Percentiles rank a stretch among this genome's conserved stretches.
Conservation (phyloP, 2,888 invertebrate genomes). For the Cepaea hortensis region DNA sequence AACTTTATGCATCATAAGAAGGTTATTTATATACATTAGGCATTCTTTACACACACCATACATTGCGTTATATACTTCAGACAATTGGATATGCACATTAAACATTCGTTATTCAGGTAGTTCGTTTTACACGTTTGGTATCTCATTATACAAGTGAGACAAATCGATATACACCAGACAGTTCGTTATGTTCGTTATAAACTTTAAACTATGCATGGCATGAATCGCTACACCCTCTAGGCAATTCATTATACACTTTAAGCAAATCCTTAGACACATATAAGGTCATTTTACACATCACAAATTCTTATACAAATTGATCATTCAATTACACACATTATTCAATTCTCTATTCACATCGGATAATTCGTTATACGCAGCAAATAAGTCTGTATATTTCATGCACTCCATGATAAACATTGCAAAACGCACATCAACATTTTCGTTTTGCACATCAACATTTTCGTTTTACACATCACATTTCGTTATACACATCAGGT, state of each 20-base stretch:
- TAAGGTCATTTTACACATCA: not conserved
- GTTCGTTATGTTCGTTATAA: not conserved
- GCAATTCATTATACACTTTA: not conserved
- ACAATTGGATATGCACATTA: not conserved
- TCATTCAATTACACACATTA: not conserved
- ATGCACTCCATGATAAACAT: too few species aligned
- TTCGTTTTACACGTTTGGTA: not conserved
- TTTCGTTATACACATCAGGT: too few species aligned
- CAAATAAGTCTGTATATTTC: too few species aligned
- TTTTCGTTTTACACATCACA: too few species aligned
- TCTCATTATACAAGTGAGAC: not conserved
- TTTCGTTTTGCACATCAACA: too few species aligned
- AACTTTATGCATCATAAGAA: too few species aligned
- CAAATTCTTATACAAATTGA: not conserved
- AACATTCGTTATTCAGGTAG: not conserved
- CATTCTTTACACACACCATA: not conserved
- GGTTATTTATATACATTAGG: not conserved
- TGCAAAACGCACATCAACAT: too few species aligned
- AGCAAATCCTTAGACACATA: too few species aligned
- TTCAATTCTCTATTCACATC: not conserved
- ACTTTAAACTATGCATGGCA: not conserved
- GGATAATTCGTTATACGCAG: too few species aligned
- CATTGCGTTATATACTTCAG: not conserved
- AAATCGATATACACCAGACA: not conserved
- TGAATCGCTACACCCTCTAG: not conserved